A percentile compares a stretch with the other conserved stretches of the same genome.
Evolutionary conservation across 2,113 vertebrate genomes (phyloP).

Genomic region (Mandrillus leucophaeus): DNA sequence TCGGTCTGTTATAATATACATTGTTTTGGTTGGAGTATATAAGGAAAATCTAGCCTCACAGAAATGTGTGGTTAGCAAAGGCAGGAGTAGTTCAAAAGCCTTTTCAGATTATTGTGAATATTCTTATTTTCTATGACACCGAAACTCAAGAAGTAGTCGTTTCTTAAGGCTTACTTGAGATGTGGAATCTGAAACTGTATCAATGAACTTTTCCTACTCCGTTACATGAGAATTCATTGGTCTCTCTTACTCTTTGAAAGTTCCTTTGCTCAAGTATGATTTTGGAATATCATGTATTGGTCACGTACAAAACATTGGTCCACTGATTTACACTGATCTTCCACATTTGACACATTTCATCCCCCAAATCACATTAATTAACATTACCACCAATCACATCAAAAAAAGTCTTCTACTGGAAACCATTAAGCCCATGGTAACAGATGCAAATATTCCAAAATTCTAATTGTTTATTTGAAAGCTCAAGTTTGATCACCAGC

Average conservation of each 20-base stretch:
- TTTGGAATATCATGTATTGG: neutral
- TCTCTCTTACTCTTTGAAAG: neutral
- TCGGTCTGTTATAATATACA: neutral
- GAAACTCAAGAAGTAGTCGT: neutral
- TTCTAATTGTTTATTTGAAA: neutral
- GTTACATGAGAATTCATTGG: neutral
- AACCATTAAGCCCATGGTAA: neutral
- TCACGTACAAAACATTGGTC: neutral
- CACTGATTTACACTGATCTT: neutral
- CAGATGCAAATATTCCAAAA: slow-evolving; percentile 3
- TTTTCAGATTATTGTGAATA: neutral
- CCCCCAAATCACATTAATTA: neutral
- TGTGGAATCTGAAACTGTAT: neutral
- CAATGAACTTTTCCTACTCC: neutral
- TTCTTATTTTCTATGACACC: neutral
- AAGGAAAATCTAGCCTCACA: neutral
- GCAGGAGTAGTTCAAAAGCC: neutral
- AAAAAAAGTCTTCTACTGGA: neutral
- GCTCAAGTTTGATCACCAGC: neutral
- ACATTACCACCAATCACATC: neutral
- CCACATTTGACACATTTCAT: neutral
- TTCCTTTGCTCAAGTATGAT: neutral
- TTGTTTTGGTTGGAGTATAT: neutral
- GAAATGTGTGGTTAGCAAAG: neutral
- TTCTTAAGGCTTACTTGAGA: neutral